A percentile compares a stretch with the other conserved stretches of the same genome.
Evolutionary conservation across 2,888 invertebrate genomes (phyloP).

Genomic region (Plebejus anna): DNA sequence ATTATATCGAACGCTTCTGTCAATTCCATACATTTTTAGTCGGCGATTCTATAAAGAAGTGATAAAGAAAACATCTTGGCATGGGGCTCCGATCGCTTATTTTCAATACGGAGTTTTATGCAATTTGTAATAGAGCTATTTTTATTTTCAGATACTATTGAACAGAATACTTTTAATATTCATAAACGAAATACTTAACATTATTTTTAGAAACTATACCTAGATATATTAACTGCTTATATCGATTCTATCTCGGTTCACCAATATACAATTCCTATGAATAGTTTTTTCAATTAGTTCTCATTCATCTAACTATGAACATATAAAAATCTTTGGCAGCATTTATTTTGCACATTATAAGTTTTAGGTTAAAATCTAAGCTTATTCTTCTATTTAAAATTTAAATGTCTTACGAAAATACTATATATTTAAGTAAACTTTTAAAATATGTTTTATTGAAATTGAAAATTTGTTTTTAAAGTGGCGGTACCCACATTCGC

Average conservation of each 20-base stretch:
- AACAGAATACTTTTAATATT: conserved; percentile 9
- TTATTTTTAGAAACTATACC: conserved; percentile 12
- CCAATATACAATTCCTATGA: background rate
- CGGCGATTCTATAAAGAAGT: too few species aligned
- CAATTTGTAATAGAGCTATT: conserved; percentile 3
- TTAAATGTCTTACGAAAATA: background rate
- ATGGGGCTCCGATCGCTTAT: background rate
- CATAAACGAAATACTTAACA: conserved; percentile 4
- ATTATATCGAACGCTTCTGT: too few species aligned
- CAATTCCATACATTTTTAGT: too few species aligned
- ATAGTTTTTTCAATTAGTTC: background rate
- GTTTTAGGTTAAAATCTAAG: background rate
- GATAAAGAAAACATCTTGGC: too few species aligned
- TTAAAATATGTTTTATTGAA: background rate
- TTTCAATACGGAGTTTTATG: background rate
- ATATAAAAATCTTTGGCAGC: background rate
- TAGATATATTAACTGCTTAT: background rate
- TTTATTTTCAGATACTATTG: background rate
- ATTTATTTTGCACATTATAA: background rate
- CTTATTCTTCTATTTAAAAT: background rate
- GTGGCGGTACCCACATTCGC: too few species aligned
- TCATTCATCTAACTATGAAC: background rate
- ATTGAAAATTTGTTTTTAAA: background rate
- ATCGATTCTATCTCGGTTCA: background rate
- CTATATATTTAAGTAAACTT: background rate